phyloP scores from a whole-genome alignment of 2,797 vertebrate genomes.

The Xiphophorus birchmanni region DNA sequence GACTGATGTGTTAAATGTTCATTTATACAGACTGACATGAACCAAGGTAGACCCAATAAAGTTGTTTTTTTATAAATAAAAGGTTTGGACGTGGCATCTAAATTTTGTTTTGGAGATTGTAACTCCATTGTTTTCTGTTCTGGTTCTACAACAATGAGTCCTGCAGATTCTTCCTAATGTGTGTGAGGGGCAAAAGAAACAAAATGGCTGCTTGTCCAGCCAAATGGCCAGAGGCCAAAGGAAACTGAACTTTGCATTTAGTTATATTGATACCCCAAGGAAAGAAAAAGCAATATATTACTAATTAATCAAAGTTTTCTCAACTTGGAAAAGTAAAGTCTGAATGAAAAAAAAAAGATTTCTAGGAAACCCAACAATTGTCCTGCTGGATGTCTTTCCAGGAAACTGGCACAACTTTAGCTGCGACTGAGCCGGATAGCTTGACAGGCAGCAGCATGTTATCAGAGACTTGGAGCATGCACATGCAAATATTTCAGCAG shows the following conservation, averaged over 20 bases:
- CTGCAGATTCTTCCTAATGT: background rate
- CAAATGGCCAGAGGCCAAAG: background rate
- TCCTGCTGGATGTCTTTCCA: background rate
- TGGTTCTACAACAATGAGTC: background rate
- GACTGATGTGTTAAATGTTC: too few species aligned
- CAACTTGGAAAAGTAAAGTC: background rate
- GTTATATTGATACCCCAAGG: background rate
- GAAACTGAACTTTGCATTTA: background rate
- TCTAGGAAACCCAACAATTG: background rate
- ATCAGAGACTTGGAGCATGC: conserved; percentile 31
- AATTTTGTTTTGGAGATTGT: background rate
- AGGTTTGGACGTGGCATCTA: background rate
- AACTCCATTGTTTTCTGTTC: background rate
- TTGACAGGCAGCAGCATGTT: conserved; percentile 31
- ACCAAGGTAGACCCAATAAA: background rate
- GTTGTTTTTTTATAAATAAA: background rate
- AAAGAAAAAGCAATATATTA: background rate
- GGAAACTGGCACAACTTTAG: conserved; percentile 26
- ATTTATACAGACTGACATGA: too few species aligned
- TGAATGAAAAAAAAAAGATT: background rate
- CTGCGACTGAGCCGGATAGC: conserved; percentile 34
- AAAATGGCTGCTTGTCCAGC: background rate
- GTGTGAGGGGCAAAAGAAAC: background rate
- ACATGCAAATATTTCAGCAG: conserved; percentile 55
- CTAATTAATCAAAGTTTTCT: background rate